Percentiles rank a stretch among this genome's conserved stretches.
phyloP scores from a whole-genome alignment of 2,797 vertebrate genomes.

The Argya squamiceps region DNA sequence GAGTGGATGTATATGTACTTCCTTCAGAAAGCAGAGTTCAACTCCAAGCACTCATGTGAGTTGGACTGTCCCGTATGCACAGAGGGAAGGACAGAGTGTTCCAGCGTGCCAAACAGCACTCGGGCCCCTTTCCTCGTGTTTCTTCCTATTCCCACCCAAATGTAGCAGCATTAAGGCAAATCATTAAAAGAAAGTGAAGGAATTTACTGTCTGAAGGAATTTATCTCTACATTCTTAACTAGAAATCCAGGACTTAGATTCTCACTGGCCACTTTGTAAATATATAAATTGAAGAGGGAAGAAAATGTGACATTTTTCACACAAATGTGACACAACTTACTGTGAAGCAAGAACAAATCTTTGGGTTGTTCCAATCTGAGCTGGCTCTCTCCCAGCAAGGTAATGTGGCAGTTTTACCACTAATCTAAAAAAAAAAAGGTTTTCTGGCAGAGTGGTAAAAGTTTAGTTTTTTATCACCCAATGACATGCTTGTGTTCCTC shows the following conservation, averaged over 20 bases:
- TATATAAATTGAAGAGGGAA: accelerated
- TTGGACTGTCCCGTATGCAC: accelerated
- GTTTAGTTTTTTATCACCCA: background rate
- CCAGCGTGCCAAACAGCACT: accelerated
- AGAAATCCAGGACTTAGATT: background rate
- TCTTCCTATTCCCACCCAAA: background rate
- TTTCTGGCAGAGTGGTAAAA: background rate
- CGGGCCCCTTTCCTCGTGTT: background rate
- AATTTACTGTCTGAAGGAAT: background rate
- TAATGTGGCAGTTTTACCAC: background rate
- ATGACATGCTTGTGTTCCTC: background rate
- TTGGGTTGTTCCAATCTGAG: background rate
- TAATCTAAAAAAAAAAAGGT: background rate
- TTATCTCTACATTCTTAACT: background rate
- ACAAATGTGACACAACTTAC: background rate
- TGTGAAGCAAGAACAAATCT: background rate
- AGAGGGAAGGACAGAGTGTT: background rate
- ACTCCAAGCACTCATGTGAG: background rate
- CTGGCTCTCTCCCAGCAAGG: background rate
- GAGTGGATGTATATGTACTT: background rate
- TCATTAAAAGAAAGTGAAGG: background rate
- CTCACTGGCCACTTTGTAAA: background rate
- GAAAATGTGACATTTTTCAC: accelerated
- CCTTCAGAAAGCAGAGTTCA: background rate
- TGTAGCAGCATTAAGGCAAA: background rate